Conservation (phyloP, 2,113 vertebrate species). For the Cinclus cinclus region DNA sequence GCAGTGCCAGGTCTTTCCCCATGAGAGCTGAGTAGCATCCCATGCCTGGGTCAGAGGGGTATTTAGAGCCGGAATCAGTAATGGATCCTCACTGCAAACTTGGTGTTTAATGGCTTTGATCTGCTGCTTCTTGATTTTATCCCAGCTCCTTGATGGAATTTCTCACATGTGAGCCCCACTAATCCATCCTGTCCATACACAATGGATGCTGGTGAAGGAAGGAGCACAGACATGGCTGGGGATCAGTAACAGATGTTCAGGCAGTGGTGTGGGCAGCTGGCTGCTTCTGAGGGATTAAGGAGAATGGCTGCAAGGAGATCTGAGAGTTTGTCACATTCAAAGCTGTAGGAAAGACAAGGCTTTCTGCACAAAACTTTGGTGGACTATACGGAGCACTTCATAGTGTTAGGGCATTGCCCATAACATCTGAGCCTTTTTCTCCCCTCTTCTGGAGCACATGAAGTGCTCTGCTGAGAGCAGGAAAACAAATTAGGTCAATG, state of each 20-base stretch:
- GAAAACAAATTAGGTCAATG: conserved; percentile 60
- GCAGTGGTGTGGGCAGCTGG: neutral
- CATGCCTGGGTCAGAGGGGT: fast-evolving
- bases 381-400: neutral
- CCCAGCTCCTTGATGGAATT: neutral
- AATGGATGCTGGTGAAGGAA: neutral
- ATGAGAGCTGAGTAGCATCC: fast-evolving
- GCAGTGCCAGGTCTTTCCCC: fast-evolving
- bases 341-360: neutral
- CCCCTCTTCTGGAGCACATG: neutral
- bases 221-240: fast-evolving
- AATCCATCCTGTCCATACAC: neutral
- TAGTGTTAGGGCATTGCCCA: neutral
- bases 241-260: neutral
- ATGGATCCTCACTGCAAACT: neutral
- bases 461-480: conserved; percentile 12
- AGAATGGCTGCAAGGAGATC: neutral
- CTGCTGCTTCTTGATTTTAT: neutral
- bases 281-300: neutral
- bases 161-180: neutral
- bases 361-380: neutral
- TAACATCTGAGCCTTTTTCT: neutral
- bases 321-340: neutral
- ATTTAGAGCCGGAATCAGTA: neutral
- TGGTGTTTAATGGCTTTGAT: neutral